phyloP scores from a whole-genome alignment of 1,140 invertebrate genomes.

The Drosophila trapezifrons region DNA sequence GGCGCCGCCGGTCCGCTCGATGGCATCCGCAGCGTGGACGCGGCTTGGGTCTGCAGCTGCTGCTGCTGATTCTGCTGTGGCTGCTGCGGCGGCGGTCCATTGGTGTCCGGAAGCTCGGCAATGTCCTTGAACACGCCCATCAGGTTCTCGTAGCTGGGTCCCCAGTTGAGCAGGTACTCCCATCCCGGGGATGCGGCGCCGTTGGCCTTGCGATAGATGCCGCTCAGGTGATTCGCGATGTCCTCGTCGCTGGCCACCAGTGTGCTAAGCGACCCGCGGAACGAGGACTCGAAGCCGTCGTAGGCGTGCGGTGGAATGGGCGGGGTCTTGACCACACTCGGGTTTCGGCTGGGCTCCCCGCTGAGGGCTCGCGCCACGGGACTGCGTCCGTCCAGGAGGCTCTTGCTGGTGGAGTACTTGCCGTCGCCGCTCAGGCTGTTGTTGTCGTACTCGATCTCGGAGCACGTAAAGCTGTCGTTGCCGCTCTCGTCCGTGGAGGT shows the following conservation, averaged over 20 bases:
- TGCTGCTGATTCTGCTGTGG: conserved; percentile 44
- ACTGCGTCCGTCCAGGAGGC: conserved; percentile 86
- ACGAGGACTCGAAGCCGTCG: conserved; percentile 96
- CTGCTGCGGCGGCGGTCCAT: conserved; percentile 84
- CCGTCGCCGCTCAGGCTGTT: conserved; percentile 91
- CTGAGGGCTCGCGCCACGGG: conserved; percentile 87
- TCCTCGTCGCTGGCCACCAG: conserved; percentile 96
- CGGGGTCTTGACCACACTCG: conserved; percentile 84
- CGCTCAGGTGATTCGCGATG: conserved; percentile 89
- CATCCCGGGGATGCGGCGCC: conserved; percentile 92
- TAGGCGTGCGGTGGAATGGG: conserved; percentile 90
- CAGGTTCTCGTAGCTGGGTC: conserved; percentile 96
- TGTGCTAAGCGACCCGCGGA: conserved; percentile 95
- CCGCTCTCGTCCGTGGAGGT: conserved; percentile 97
- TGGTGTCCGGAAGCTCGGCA: conserved; percentile 94
- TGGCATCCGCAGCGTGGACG: conserved; percentile 87
- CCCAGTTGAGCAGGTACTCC: conserved; percentile 98
- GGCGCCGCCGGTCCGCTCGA: conserved; percentile 90
- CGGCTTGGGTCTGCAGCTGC: conserved; percentile 51
- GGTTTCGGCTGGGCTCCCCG: conserved; percentile 85
- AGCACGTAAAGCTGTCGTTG: conserved; percentile 98
- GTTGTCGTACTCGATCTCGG: conserved; percentile 98
- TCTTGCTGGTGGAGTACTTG: conserved; percentile 90
- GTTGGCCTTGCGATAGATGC: conserved; percentile 90
- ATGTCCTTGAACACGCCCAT: conserved; percentile 98